Percentiles rank a stretch among this genome's conserved stretches.
Evolutionary conservation across 2,888 invertebrate genomes (phyloP).

Genomic region (Drosophila pseudotakahashii): DNA sequence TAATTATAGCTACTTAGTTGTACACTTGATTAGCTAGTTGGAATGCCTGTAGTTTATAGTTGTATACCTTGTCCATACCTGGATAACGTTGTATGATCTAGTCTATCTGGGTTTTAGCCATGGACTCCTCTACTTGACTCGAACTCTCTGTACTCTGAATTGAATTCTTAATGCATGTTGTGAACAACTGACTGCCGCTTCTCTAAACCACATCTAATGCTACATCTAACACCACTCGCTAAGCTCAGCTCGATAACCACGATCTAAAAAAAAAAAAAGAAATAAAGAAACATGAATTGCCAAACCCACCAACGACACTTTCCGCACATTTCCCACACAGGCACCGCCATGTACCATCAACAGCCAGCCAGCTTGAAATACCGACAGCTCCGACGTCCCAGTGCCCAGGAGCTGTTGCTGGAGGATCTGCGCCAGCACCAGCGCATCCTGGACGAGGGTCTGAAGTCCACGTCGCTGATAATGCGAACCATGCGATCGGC

Average conservation of each 20-base stretch:
- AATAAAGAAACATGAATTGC: constrained; percentile 21
- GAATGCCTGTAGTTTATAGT: constrained; percentile 60
- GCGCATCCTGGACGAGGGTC: constrained; percentile 79
- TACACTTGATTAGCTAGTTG: constrained; percentile 40
- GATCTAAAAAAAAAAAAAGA: constrained; percentile 20
- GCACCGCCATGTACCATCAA: constrained; percentile 33
- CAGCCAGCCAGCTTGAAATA: constrained; percentile 6
- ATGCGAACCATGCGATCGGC: constrained; percentile 84
- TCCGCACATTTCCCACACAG: constrained; percentile 70
- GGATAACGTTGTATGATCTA: constrained; percentile 52
- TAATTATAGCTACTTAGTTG: constrained; percentile 4
- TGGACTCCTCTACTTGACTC: constrained; percentile 75
- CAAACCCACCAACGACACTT: constrained; percentile 71
- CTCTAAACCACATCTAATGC: constrained; percentile 49
- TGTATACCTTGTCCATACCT: constrained; percentile 24
- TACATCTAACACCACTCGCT: constrained; percentile 49
- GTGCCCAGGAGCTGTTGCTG: constrained; percentile 76
- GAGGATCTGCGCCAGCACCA: constrained; percentile 80
- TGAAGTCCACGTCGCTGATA: constrained; percentile 84
- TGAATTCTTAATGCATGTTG: constrained; percentile 63
- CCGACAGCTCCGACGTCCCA: constrained; percentile 56
- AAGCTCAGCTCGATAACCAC: constrained; percentile 45
- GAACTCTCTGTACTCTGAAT: constrained; percentile 39
- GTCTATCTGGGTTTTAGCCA: constrained; percentile 66
- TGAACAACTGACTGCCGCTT: constrained; percentile 52